A percentile compares a stretch with the other conserved stretches of the same genome.
Conservation (phyloP, 1,140 invertebrate species). For the Formica selysi region DNA sequence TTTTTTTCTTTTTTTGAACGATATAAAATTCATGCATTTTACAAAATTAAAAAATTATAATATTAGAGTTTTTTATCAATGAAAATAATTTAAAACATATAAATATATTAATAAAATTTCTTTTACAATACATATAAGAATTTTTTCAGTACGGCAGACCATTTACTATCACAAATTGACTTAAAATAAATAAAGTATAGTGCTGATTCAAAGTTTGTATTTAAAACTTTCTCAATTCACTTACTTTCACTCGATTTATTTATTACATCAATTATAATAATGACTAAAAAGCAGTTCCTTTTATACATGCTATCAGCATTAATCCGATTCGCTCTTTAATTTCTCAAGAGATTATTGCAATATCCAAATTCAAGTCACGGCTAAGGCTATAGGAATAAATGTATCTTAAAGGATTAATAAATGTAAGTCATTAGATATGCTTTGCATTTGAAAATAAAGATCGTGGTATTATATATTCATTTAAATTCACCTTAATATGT, state of each 20-base stretch:
- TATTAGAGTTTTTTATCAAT: neutral
- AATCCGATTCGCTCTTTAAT: slow-evolving; percentile 17
- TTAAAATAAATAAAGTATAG: neutral
- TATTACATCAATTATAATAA: neutral
- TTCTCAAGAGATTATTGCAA: neutral
- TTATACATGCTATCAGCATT: slow-evolving; percentile 32
- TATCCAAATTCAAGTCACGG: slow-evolving; percentile 32
- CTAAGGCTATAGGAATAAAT: neutral
- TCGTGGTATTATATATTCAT: slow-evolving; percentile 39
- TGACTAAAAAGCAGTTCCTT: neutral
- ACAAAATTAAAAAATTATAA: neutral
- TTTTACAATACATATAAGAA: neutral
- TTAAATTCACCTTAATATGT: slow-evolving; percentile 52
- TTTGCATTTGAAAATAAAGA: slow-evolving; percentile 59
- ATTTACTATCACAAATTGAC: neutral
- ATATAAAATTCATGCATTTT: neutral
- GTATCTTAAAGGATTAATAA: slow-evolving; percentile 13
- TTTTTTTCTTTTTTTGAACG: neutral
- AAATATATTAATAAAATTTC: no score
- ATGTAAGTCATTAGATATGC: slow-evolving; percentile 16
- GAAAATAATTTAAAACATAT: no score
- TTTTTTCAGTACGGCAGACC: neutral
- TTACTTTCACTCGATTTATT: slow-evolving; percentile 8
- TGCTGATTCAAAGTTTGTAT: neutral
- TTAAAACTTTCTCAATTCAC: neutral